Evolutionary conservation across 2,888 invertebrate species (phyloP).

Genomic region (Cataglyphis cursor): DNA sequence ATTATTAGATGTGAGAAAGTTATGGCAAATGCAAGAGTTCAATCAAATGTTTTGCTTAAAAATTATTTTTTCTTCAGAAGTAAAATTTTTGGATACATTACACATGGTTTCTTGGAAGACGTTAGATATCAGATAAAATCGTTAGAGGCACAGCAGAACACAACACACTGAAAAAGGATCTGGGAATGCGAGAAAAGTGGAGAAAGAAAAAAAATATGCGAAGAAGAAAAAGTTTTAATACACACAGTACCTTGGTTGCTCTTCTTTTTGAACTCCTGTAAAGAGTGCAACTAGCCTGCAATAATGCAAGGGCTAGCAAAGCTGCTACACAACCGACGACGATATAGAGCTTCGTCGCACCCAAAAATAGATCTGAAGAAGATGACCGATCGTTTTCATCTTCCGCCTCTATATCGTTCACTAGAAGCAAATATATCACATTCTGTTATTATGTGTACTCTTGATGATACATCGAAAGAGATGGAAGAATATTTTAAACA

Average conservation of each 20-base stretch:
- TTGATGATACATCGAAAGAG: not conserved
- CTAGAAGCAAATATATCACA: constrained; percentile 83
- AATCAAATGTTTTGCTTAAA: not conserved
- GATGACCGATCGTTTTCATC: constrained; percentile 74
- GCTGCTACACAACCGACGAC: constrained; percentile 94
- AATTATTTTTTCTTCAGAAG: not conserved
- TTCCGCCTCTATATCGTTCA: constrained; percentile 82
- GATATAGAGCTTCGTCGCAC: constrained; percentile 93
- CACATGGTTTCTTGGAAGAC: constrained; percentile 35
- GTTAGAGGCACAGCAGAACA: constrained; percentile 62
- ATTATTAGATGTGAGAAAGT: constrained; percentile 2
- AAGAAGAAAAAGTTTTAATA: constrained; percentile 8
- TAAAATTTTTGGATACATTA: not conserved
- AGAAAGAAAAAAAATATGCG: constrained; percentile 48
- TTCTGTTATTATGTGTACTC: not conserved
- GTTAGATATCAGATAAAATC: constrained; percentile 46
- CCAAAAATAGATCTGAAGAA: constrained; percentile 88
- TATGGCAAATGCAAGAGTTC: not conserved
- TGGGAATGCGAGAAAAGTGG: constrained; percentile 53
- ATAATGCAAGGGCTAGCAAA: constrained; percentile 92
- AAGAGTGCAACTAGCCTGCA: constrained; percentile 95
- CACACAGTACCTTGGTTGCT: constrained; percentile 89
- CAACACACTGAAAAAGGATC: constrained; percentile 54
- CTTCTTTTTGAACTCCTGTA: constrained; percentile 90
- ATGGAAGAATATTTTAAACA: not conserved